Base-by-base conservation (phyloP, 2,113 vertebrate species). In the Lycaon pictus region DNA sequence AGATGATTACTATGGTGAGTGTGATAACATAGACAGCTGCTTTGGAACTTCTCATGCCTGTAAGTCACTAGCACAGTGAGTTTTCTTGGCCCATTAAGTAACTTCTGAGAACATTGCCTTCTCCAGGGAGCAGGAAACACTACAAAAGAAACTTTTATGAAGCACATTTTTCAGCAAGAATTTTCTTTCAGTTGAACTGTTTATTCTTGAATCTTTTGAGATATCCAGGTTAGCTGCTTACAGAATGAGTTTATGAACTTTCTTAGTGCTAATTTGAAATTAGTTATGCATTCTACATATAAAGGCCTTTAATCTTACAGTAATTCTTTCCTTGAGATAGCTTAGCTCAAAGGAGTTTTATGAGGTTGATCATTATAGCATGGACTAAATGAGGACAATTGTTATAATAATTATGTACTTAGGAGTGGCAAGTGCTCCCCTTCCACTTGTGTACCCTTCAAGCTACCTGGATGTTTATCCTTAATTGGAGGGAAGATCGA, bases 331-430 rank as follows among this genome's bases (percentile, higher is more conserved):
- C 51, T 60, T 79, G 62, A 90, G 51, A 71, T 86, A 95, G 22
- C 84, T 97, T 90, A 96, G 62, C 53, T 87, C 62, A 81, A 96
- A 97, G 83, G 86, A 84, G 97, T 95, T 84, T 92, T 94, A 65
- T 90, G 58, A 96, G 32, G 23, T 69, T 83, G 63, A 93, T 97
- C 95, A 84, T 82, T 62, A 90, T n/a, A 74, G 74, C 63, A 51
- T 4, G 23, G 62, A 67, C 16, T 93, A 96, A 93, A 72, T 93
- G 79, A 96, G 72, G 65, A 93, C 67, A 96, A 55, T 72, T 96
- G 63, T 95, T 83, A 11, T 58, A 69, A 92, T 90, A 69, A 92
- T 90, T 93, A 74, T 8, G 11, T 65, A 56, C 43, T 96, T 27
- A 23, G 55, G 69, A 81, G 19, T 94, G 53, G 13, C 37, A 86